Evolutionary conservation across 1,140 invertebrate genomes (phyloP).

Genomic region (Drosophila pseudoobscura): DNA sequence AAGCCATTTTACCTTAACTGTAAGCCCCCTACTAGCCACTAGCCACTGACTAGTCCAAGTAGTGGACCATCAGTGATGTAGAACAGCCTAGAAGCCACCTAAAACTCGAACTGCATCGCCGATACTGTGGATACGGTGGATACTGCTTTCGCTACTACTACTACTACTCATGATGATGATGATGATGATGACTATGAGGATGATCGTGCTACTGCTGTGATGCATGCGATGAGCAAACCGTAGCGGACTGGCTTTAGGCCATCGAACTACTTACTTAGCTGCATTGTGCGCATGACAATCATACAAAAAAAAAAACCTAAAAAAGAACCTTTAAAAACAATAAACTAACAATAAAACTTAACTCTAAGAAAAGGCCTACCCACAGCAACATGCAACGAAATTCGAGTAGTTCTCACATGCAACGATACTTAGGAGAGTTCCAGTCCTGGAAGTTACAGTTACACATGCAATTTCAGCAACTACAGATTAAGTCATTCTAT

Average conservation of each 20-base stretch:
- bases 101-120: slow-evolving; percentile 3
- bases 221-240: slow-evolving; percentile 43
- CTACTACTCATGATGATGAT: no score
- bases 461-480: slow-evolving; percentile 28
- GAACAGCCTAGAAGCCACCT: slow-evolving; percentile 41
- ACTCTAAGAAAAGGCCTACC: neutral
- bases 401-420: slow-evolving; percentile 30
- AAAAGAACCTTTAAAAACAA: slow-evolving; percentile 12
- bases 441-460: slow-evolving; percentile 3
- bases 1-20: slow-evolving; percentile 50
- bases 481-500: slow-evolving; percentile 50
- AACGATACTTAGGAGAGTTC: slow-evolving; percentile 2
- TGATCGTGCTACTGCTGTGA: slow-evolving; percentile 46
- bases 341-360: neutral
- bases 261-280: slow-evolving; percentile 50
- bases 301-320: slow-evolving; percentile 29
- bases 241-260: slow-evolving; percentile 55
- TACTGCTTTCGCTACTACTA: no score
- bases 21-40: slow-evolving; percentile 13
- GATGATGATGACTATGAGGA: slow-evolving; percentile 5
- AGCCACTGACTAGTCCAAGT: slow-evolving; percentile 55
- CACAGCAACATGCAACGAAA: slow-evolving; percentile 52
- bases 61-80: slow-evolving; percentile 32
- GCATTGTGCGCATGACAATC: slow-evolving; percentile 72
- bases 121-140: no score